Evolutionary conservation across 2,888 invertebrate genomes (phyloP).

Genomic region (Bimastos eiseni): DNA sequence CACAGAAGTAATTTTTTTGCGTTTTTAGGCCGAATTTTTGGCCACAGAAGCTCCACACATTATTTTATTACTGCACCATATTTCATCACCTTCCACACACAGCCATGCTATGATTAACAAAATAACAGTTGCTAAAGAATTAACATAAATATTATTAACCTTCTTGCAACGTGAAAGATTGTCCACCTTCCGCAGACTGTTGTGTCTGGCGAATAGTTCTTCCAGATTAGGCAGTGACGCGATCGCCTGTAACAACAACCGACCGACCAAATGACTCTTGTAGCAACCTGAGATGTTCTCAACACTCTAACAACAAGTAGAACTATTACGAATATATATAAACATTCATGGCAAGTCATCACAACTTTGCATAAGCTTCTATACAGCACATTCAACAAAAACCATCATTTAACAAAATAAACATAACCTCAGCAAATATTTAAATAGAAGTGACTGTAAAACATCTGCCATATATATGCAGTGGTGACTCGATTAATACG

Average conservation of each 20-base stretch:
- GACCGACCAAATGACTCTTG: neutral
- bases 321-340: too few species aligned
- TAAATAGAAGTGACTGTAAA: too few species aligned
- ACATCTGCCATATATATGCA: too few species aligned
- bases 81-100: neutral
- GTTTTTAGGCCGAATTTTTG: too few species aligned
- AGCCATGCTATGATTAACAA: neutral
- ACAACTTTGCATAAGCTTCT: too few species aligned
- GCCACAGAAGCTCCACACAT: too few species aligned
- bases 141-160: slow-evolving; percentile 28
- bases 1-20: too few species aligned
- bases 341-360: too few species aligned
- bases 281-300: neutral
- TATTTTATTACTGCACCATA: too few species aligned
- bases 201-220: slow-evolving; percentile 54
- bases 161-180: slow-evolving; percentile 54
- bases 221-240: slow-evolving; percentile 56
- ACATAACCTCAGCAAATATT: neutral
- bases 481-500: too few species aligned
- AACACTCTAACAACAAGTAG: neutral
- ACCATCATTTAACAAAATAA: neutral
- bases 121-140: neutral
- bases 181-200: slow-evolving; percentile 49
- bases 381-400: neutral
- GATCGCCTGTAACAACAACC: slow-evolving; percentile 50